Conservation (phyloP, 2,113 vertebrate genomes). For the Lepidothrix coronata region DNA sequence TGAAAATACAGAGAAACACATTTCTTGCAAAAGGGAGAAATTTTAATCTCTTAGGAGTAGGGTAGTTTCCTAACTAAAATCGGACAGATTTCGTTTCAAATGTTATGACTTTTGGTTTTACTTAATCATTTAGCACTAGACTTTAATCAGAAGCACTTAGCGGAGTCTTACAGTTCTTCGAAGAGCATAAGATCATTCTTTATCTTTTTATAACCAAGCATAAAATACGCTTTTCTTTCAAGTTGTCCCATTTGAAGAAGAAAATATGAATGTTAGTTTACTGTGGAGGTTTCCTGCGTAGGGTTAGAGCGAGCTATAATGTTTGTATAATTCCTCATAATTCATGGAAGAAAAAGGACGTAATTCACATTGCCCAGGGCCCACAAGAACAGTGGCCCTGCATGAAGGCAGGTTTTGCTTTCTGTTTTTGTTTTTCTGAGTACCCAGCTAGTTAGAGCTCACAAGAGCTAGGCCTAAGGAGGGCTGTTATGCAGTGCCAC, state of each 20-base stretch:
- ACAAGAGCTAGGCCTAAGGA: background rate
- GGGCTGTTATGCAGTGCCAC: background rate
- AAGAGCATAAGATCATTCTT: background rate
- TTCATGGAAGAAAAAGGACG: background rate
- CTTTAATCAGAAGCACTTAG: background rate
- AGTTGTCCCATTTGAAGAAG: background rate
- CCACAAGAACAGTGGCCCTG: background rate
- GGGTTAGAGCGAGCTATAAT: background rate
- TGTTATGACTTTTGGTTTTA: background rate
- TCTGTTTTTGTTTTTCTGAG: rapidly evolving
- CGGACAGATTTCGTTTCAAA: background rate
- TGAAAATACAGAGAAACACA: background rate
- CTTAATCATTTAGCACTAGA: background rate
- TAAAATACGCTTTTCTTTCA: background rate
- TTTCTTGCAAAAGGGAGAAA: background rate
- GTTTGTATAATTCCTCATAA: background rate
- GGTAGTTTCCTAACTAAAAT: background rate
- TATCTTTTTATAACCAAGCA: background rate
- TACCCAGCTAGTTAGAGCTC: background rate
- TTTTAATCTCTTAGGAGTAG: background rate
- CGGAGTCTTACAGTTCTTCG: background rate
- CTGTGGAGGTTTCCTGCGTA: background rate
- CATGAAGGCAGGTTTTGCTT: rapidly evolving
- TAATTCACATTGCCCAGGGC: background rate
- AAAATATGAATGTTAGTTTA: background rate